phyloP scores from a whole-genome alignment of 2,888 invertebrate genomes.

The Pilophorus perplexus region DNA sequence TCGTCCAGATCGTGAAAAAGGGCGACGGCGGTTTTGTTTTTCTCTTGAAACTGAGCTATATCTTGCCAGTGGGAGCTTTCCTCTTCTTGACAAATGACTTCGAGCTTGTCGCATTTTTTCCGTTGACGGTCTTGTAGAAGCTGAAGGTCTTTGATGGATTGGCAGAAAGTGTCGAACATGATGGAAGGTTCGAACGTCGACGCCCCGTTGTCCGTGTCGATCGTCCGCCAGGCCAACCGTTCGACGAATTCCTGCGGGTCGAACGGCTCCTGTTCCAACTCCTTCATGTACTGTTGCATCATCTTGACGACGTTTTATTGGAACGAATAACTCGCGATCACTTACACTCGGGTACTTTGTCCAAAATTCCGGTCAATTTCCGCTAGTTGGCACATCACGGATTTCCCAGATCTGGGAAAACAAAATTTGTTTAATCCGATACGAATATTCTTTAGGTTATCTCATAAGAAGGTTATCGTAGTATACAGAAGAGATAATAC shows the following conservation, averaged over 20 bases:
- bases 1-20: constrained; percentile 91
- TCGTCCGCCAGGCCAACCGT: constrained; percentile 89
- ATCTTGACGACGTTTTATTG: constrained; percentile 58
- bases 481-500: no score
- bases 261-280: constrained; percentile 92
- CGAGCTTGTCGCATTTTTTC: constrained; percentile 79
- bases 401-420: no score
- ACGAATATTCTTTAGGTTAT: no score
- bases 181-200: constrained; percentile 79
- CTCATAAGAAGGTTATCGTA: no score
- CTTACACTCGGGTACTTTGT: no score
- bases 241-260: constrained; percentile 98
- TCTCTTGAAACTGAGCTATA: constrained; percentile 76
- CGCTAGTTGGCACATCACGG: no score
- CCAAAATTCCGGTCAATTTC: no score
- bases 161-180: constrained; percentile 87
- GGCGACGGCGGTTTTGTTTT: constrained; percentile 79
- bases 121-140: constrained; percentile 80
- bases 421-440: no score
- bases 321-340: no score
- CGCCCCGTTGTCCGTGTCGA: constrained; percentile 57
- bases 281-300: constrained; percentile 85
- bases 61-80: constrained; percentile 79
- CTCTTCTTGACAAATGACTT: constrained; percentile 78
- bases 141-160: constrained; percentile 76